Conservation (phyloP, 64 coral and sea anemone species). For the Astreopora myriophthalma region DNA sequence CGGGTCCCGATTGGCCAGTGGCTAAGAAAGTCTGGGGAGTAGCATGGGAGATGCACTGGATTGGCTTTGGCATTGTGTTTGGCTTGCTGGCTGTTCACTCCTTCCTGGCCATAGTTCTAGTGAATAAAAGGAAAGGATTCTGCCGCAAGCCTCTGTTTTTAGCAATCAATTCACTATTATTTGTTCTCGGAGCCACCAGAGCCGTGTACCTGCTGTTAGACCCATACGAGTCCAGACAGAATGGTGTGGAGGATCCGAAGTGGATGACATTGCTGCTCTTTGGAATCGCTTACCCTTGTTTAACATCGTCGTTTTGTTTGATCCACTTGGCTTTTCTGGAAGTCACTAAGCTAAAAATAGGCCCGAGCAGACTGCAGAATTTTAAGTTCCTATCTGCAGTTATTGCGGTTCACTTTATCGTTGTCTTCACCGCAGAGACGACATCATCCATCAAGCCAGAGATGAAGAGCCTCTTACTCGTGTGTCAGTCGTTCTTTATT, state of each 20-base stretch:
- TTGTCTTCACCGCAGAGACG: conserved; percentile 46
- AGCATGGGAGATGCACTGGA: conserved; percentile 63
- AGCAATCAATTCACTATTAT: conserved; percentile 17
- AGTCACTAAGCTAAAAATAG: conserved; percentile 52
- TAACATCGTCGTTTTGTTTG: conserved; percentile 67
- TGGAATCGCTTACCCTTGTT: conserved; percentile 58
- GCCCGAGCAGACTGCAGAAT: conserved; percentile 29
- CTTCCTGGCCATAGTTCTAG: background rate
- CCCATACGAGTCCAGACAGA: conserved; percentile 62
- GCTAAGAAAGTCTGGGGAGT: conserved; percentile 52
- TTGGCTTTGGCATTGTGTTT: conserved; percentile 53
- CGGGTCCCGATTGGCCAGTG: conserved; percentile 60
- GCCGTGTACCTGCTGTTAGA: conserved; percentile 46
- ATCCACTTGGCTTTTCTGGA: conserved; percentile 73
- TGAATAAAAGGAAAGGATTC: conserved; percentile 18
- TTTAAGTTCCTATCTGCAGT: conserved; percentile 16
- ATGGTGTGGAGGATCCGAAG: conserved; percentile 37
- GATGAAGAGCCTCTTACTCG: conserved; percentile 25
- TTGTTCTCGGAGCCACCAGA: conserved; percentile 44
- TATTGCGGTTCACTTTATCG: conserved; percentile 30
- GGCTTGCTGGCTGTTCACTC: conserved; percentile 46
- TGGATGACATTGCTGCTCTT: conserved; percentile 42
- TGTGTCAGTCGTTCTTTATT: conserved; percentile 76
- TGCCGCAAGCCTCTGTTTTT: conserved; percentile 52
- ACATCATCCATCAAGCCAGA: conserved; percentile 25